Conservation (phyloP, 2,888 invertebrate species). For the Oxystoma pomonae region DNA sequence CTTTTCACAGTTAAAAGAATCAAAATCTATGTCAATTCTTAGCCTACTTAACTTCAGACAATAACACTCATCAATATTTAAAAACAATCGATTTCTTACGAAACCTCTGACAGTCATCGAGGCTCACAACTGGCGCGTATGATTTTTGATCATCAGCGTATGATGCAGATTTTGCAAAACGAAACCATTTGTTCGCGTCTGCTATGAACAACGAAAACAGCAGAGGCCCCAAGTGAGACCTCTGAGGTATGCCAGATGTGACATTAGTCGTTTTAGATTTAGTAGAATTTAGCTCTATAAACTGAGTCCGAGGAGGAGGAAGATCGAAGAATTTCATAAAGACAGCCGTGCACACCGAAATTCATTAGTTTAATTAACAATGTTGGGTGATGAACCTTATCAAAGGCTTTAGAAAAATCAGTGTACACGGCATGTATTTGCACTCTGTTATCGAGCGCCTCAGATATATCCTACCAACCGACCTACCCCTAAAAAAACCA, state of each 20-base stretch:
- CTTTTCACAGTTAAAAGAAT: too few species aligned
- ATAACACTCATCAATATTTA: too few species aligned
- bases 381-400: conserved; percentile 1
- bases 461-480: neutral
- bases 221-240: neutral
- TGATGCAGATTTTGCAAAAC: too few species aligned
- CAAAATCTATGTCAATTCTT: too few species aligned
- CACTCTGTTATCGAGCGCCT: neutral
- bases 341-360: neutral
- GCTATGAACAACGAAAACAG: conserved; percentile 1
- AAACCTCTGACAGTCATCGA: too few species aligned
- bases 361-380: neutral
- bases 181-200: too few species aligned
- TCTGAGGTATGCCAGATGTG: neutral
- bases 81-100: too few species aligned
- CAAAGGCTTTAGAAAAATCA: neutral
- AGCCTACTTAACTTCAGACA: too few species aligned
- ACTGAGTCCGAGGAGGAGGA: neutral
- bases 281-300: neutral
- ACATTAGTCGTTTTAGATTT: conserved; percentile 1
- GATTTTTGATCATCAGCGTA: too few species aligned
- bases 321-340: neutral
- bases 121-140: too few species aligned
- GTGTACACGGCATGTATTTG: neutral
- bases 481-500: neutral